phyloP scores from a whole-genome alignment of 2,797 vertebrate genomes.

The Potorous gilbertii region DNA sequence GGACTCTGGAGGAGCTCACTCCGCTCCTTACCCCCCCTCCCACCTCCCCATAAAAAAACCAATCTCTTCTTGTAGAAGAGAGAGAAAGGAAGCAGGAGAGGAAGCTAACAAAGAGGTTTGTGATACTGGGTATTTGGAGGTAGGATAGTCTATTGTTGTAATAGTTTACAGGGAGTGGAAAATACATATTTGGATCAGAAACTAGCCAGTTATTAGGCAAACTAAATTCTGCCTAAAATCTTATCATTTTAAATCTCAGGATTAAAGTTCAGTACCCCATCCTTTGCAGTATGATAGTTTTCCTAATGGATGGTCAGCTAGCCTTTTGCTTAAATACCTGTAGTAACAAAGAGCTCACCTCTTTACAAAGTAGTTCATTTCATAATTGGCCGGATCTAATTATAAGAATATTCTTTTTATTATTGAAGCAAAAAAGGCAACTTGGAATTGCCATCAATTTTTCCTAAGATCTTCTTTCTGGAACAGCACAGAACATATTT shows the following conservation, averaged over 20 bases:
- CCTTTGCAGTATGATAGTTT: background rate
- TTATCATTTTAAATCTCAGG: background rate
- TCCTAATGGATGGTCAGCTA: background rate
- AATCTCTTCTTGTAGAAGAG: background rate
- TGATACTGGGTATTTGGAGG: background rate
- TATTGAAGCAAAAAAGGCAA: background rate
- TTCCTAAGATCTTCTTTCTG: background rate
- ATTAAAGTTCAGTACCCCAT: background rate
- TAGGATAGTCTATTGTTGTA: background rate
- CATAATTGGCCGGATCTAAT: background rate
- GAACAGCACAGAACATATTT: background rate
- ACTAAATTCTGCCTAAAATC: background rate
- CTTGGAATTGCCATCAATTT: background rate
- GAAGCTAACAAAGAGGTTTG: background rate
- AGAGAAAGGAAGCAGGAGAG: background rate
- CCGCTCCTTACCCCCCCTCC: background rate
- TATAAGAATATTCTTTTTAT: background rate
- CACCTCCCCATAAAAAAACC: background rate
- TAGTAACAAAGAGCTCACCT: background rate
- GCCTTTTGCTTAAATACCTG: background rate
- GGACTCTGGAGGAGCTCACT: background rate
- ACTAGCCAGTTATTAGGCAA: background rate
- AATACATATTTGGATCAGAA: background rate
- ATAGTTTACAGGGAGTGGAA: background rate
- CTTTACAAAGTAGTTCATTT: background rate